Evolutionary conservation across 2,113 vertebrate species (phyloP).

Genomic region (Heptranchias perlo): DNA sequence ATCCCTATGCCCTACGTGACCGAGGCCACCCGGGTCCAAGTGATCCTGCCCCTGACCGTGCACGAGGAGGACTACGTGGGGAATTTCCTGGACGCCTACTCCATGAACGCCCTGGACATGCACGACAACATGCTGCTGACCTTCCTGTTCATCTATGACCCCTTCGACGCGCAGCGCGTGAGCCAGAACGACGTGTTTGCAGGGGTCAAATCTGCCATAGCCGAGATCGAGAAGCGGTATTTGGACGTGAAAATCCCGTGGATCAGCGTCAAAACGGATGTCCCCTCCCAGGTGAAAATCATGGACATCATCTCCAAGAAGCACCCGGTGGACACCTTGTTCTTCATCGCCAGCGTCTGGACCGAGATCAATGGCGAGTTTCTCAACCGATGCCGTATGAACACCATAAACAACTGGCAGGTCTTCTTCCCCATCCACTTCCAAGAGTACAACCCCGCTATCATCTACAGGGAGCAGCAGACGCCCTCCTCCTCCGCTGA

Average conservation of each 20-base stretch:
- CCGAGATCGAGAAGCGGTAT: slow-evolving; percentile 81
- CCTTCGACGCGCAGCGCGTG: slow-evolving; percentile 75
- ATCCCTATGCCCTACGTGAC: slow-evolving; percentile 96
- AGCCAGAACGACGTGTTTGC: slow-evolving; percentile 79
- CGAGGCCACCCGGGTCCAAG: slow-evolving; percentile 82
- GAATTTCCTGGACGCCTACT: slow-evolving; percentile 84
- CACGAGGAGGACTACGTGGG: slow-evolving; percentile 69
- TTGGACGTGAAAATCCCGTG: slow-evolving; percentile 80
- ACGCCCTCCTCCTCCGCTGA: slow-evolving; percentile 62
- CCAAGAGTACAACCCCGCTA: slow-evolving; percentile 81
- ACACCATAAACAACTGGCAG: slow-evolving; percentile 92
- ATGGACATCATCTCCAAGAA: slow-evolving; percentile 98
- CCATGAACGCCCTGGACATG: slow-evolving; percentile 75
- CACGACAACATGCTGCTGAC: slow-evolving; percentile 83
- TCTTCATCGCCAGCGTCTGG: slow-evolving; percentile 82
- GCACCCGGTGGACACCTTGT: slow-evolving; percentile 88
- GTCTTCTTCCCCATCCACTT: slow-evolving; percentile 94
- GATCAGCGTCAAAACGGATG: slow-evolving; percentile 86
- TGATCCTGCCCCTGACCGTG: slow-evolving; percentile 80
- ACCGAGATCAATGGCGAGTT: slow-evolving; percentile 83
- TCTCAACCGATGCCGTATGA: slow-evolving; percentile 92
- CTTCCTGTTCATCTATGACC: slow-evolving; percentile 82
- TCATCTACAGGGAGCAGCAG: slow-evolving; percentile 70
- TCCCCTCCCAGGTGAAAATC: slow-evolving; percentile 86
- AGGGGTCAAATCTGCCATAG: slow-evolving; percentile 75